phyloP scores from a whole-genome alignment of 2,797 vertebrate genomes.

The Gila robusta region DNA sequence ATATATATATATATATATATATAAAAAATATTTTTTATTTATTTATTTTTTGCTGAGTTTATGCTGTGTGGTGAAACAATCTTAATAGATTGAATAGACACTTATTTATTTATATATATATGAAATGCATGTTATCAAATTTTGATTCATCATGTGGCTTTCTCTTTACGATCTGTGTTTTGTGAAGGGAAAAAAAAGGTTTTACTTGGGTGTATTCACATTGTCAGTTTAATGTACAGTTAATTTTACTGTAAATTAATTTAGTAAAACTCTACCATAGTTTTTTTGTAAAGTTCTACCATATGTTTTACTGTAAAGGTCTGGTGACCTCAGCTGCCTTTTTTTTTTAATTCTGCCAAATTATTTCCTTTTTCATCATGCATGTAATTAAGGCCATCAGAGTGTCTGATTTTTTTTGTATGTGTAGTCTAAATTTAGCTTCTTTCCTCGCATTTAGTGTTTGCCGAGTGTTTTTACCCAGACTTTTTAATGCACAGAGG shows the following conservation, averaged over 20 bases:
- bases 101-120: neutral
- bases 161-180: neutral
- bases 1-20: no score
- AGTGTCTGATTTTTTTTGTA: neutral
- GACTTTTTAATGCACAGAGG: constrained; percentile 2
- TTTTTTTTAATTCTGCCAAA: neutral
- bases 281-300: neutral
- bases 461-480: neutral
- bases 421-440: neutral
- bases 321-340: neutral
- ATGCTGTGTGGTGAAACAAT: no score
- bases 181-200: neutral
- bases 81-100: no score
- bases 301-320: neutral
- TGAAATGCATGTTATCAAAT: no score
- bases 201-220: neutral
- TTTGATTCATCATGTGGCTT: neutral
- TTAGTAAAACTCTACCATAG: no score
- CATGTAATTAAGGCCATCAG: neutral
- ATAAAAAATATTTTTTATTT: no score
- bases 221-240: neutral
- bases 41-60: no score
- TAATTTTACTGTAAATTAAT: no score
- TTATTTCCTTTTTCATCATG: neutral
- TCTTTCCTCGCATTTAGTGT: neutral